These are phyloP conservation scores for Micromesistius poutassou DNA, from an alignment of 2,797 vertebrate species.

Conservation along the genomic window DNA sequence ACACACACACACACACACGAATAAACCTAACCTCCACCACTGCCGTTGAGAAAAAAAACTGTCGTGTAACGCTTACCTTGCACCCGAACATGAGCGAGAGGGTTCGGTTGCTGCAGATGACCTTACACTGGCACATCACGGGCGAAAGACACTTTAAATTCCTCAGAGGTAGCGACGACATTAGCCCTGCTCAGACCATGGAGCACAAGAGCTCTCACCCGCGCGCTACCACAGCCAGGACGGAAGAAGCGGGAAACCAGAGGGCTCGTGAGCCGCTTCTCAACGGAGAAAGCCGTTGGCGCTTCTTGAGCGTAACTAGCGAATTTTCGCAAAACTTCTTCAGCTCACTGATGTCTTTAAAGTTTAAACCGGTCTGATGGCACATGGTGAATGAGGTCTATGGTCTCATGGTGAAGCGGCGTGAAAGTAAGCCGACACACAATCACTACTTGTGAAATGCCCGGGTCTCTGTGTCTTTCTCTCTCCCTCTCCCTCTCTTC, in stretches of 20 bases:
- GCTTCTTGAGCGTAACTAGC: no score
- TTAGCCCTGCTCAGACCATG: constrained; percentile 62
- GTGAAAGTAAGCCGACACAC: background rate
- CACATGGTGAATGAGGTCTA: background rate
- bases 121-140: constrained; percentile 84
- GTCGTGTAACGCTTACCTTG: constrained; percentile 65
- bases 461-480: constrained; percentile 25
- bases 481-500: constrained; percentile 10
- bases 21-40: background rate
- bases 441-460: constrained; percentile 4
- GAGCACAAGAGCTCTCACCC: constrained; percentile 41
- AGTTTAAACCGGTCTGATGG: background rate
- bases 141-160: constrained; percentile 80
- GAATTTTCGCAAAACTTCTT: background rate
- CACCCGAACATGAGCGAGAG: constrained; percentile 82
- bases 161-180: constrained; percentile 77
- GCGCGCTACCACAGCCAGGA: constrained; percentile 48
- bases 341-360: background rate
- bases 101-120: constrained; percentile 83
- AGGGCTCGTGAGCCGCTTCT: constrained; percentile 11
- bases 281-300: background rate
- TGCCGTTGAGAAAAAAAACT: background rate
- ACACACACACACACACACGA: background rate
- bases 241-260: constrained; percentile 27
- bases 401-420: background rate